Conservation (phyloP, 2,888 invertebrate species). For the Rhagonycha fulva region DNA sequence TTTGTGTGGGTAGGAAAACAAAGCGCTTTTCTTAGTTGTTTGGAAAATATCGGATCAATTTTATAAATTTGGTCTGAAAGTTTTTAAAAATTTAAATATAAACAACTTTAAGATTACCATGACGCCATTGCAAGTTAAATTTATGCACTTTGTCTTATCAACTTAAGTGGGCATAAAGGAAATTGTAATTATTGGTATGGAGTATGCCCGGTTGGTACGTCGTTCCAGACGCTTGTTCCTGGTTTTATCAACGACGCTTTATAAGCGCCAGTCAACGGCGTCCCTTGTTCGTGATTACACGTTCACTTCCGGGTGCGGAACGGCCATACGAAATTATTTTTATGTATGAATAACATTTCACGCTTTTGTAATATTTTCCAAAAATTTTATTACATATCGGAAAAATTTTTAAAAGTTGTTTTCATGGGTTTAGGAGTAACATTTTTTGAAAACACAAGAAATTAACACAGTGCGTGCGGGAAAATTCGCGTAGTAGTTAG, state of each 20-base stretch:
- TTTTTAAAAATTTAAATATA: neutral
- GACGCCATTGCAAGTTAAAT: neutral
- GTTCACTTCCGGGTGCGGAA: slow-evolving; percentile 32
- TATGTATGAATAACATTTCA: neutral
- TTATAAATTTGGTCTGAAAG: neutral
- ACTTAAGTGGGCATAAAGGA: neutral
- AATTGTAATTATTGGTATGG: slow-evolving; percentile 1
- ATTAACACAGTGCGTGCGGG: neutral
- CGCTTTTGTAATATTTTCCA: neutral
- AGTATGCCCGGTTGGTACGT: slow-evolving; percentile 14
- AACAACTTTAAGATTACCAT: neutral
- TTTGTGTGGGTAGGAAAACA: neutral
- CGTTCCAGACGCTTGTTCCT: slow-evolving; percentile 33
- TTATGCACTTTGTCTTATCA: neutral
- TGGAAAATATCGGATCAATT: neutral
- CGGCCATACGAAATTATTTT: neutral
- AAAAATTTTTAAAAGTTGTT: neutral
- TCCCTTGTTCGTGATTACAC: slow-evolving; percentile 41
- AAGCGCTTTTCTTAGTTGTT: neutral
- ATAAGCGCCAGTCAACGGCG: slow-evolving; percentile 46
- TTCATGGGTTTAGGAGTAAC: no score
- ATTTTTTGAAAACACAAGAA: neutral
- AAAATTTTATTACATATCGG: neutral
- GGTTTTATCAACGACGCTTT: slow-evolving; percentile 45
- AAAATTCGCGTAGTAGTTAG: neutral